Conservation (phyloP, 2,113 vertebrate genomes). For the Galemys pyrenaicus region DNA sequence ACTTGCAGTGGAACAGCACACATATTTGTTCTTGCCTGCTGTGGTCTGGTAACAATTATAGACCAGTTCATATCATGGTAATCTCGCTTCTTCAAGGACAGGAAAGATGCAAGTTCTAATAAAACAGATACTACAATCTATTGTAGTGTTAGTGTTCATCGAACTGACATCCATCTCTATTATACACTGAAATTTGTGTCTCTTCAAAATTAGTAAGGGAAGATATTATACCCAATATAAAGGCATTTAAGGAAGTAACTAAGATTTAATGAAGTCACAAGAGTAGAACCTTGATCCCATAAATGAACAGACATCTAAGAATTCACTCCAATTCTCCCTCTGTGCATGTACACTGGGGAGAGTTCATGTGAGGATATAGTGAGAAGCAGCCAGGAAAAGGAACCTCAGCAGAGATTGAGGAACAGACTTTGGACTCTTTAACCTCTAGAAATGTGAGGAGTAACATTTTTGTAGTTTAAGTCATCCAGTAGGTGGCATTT, state of each 20-base stretch:
- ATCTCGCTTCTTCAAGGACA: neutral
- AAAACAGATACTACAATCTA: neutral
- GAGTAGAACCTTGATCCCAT: neutral
- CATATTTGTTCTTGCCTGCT: too few relatives aligned
- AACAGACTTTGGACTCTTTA: neutral
- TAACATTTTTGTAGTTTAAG: neutral
- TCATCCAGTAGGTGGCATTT: neutral
- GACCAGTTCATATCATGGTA: neutral
- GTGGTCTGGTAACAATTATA: neutral
- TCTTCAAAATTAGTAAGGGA: neutral
- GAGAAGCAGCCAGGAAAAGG: neutral
- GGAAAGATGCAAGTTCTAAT: neutral
- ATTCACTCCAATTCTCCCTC: neutral
- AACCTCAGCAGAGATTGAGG: neutral
- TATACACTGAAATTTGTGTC: neutral
- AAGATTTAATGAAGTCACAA: neutral
- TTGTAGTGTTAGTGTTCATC: neutral
- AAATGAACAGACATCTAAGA: neutral
- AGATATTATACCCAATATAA: neutral
- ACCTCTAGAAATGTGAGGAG: neutral
- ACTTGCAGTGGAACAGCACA: too few relatives aligned
- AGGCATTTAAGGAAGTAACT: neutral
- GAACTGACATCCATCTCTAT: neutral
- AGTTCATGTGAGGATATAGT: neutral
- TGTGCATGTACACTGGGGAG: neutral